phyloP scores from a whole-genome alignment of 2,888 invertebrate species.

The Cataglyphis rosenhaueri region DNA sequence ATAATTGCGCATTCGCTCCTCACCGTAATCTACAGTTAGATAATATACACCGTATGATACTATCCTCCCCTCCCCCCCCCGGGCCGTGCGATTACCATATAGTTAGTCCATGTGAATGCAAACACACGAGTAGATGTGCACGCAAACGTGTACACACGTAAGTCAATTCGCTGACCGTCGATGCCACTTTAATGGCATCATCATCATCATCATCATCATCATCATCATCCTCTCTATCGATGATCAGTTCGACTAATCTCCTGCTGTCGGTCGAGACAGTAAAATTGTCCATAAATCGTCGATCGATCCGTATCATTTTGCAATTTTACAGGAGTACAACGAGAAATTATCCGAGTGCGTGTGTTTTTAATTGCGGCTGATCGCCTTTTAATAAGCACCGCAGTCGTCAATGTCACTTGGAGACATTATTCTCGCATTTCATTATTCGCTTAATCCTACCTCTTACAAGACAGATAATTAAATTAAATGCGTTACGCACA shows the following conservation, averaged over 20 bases:
- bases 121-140: conserved; percentile 25
- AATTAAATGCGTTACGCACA: conserved; percentile 38
- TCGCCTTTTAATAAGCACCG: conserved; percentile 65
- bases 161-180: conserved; percentile 50
- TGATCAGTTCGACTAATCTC: conserved; percentile 57
- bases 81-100: conserved; percentile 78
- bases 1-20: conserved; percentile 80
- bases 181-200: conserved; percentile 69
- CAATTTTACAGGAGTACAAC: not conserved
- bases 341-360: not conserved
- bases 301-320: not conserved
- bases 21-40: conserved; percentile 77
- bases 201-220: conserved; percentile 70
- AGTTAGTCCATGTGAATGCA: conserved; percentile 65
- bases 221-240: conserved; percentile 54
- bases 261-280: conserved; percentile 57
- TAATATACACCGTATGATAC: conserved; percentile 78
- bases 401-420: conserved; percentile 26
- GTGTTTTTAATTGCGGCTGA: conserved; percentile 57
- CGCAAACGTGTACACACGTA: conserved; percentile 20
- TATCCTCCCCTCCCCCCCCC: conserved; percentile 56
- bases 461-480: conserved; percentile 21
- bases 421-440: conserved; percentile 27
- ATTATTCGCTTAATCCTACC: conserved; percentile 28
- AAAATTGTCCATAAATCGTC: conserved; percentile 55